Evolutionary conservation across 1,140 invertebrate species (phyloP), one percentile per base, ranked within the genome.

Genomic region (Phortica variegata): DNA sequence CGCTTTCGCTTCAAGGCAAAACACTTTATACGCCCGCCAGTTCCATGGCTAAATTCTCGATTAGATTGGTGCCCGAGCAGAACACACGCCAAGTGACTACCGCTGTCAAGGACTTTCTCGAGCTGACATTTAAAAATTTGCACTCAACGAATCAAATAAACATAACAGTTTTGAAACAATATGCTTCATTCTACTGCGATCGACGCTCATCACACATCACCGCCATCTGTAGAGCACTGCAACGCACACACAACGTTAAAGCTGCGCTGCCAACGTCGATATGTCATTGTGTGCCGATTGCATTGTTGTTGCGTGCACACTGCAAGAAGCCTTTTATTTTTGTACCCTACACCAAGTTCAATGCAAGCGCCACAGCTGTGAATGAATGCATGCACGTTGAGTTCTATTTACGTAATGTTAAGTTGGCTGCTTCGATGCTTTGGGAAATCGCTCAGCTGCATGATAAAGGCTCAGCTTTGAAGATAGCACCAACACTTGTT

Each of bases 31-130:
- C 57, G 54, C 2, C 56, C 57, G 55, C 8, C 10, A 1, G 47
- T 60, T 1, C n/a, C n/a, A 32, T 26, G 7, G 54, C 36, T 3
- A 60, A 54, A 32, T 58, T 60, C 33, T 40, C 55, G 12, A 47
- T 60, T 2, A 52, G 36, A 9, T 34, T 60, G 8, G 41, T 60
- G 17, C 58, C 58, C 16, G 44, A 60, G 18, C 55, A 58, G 43
- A 43, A 42, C 0, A 5, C 54, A 2, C 0, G 4, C 0, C 9
- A 18, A 0, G 32, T 58, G 0, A n/a, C 47, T 0, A 1, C 0
- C 4, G 2, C 5, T 6, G 37, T 60, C 1, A 16, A 17, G 2
- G 37, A 54, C 0, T 34, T 39, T 39, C 0, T 60, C 3, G 0
- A 9, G n/a, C n/a, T n/a, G n/a, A n/a, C n/a, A n/a, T n/a, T n/a